Base-by-base conservation (phyloP, 2,113 vertebrate genomes). In the Alces alces region DNA sequence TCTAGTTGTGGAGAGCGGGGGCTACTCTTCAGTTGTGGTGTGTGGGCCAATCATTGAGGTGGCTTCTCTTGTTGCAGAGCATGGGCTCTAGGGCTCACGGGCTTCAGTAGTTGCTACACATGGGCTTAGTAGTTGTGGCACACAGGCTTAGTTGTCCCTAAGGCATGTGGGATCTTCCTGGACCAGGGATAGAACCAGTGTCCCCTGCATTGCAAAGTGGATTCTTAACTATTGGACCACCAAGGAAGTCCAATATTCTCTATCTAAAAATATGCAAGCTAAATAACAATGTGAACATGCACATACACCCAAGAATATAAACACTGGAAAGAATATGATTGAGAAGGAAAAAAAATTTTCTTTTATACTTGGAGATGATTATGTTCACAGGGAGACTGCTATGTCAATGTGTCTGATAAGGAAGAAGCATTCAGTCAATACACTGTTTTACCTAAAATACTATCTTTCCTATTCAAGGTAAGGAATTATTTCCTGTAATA, bases 291-390 rank as follows among this genome's bases (percentile, higher is more conserved):
- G 93, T 7, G 89, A 21, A 88, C 0, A 47, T 27, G 27, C 1
- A 86, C 2, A 60, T 2, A 21, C 13, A 97, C 7, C 73, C 33
- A 61, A 93, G 54, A 50, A 54, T 50, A 88, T 19, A 91, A 47
- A 54, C 15, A 96, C 52, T 14, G 79, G 43, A 87, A 73, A 96
- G 30, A 84, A 17, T 76, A 82, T 7, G 10, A 89, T 47, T 96
- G 82, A 92, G 43, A 60, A 13, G 58, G 45, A 66, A 79, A 96
- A 96, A 61, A 28, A 15, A 11, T 23, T 52, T 95, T 92, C 47
- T 92, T 88, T 95, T 92, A 39, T 80, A 96, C 64, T 91, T 95
- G 5, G 17, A 89, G 84, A 97, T 90, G 30, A 79, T 57, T 86
- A 57, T 43, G 25, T 28, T 97, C 36, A 93, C 0, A 87, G 39